These are phyloP conservation scores for Drosophila anomalata DNA, from an alignment of 2,888 invertebrate genomes.

Conservation along the genomic window DNA sequence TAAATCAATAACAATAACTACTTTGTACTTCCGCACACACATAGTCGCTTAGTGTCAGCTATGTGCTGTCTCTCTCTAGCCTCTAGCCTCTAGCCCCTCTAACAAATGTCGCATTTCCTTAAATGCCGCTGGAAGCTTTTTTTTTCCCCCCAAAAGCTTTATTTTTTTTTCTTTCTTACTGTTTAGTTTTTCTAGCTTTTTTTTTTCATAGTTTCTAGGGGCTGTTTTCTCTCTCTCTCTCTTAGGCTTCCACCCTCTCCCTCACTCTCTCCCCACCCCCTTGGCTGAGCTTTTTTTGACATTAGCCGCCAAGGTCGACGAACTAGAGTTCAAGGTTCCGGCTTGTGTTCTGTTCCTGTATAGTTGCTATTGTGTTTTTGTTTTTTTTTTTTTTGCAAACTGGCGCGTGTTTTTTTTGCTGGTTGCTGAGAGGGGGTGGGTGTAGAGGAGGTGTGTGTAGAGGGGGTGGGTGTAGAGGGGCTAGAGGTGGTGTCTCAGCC, in stretches of 20 bases:
- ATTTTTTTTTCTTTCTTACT: conserved; percentile 4
- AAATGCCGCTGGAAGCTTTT: conserved; percentile 62
- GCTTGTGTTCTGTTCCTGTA: conserved; percentile 31
- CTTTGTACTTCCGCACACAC: conserved; percentile 66
- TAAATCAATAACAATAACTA: conserved; percentile 73
- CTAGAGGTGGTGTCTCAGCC: conserved; percentile 33
- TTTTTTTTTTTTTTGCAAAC: neutral
- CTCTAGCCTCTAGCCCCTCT: neutral
- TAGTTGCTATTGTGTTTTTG: conserved; percentile 12
- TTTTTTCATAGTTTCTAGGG: conserved; percentile 65
- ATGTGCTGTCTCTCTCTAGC: neutral
- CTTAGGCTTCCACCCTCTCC: neutral
- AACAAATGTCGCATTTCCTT: conserved; percentile 55
- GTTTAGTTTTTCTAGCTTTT: conserved; percentile 52
- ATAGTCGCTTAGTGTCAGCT: conserved; percentile 30
- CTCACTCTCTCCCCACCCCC: conserved; percentile 4
- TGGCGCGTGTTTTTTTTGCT: conserved; percentile 33
- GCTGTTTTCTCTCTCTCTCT: conserved; percentile 33
- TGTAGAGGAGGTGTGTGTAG: too few species aligned
- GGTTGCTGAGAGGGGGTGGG: neutral
- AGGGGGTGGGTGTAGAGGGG: too few species aligned
- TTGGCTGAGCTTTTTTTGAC: conserved; percentile 71
- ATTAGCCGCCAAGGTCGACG: conserved; percentile 84
- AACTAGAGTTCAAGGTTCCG: conserved; percentile 84
- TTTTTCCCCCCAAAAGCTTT: conserved; percentile 11